These are phyloP conservation scores for Lasioglossum villosulum DNA, from an alignment of 2,888 invertebrate species.

Conservation along the genomic window DNA sequence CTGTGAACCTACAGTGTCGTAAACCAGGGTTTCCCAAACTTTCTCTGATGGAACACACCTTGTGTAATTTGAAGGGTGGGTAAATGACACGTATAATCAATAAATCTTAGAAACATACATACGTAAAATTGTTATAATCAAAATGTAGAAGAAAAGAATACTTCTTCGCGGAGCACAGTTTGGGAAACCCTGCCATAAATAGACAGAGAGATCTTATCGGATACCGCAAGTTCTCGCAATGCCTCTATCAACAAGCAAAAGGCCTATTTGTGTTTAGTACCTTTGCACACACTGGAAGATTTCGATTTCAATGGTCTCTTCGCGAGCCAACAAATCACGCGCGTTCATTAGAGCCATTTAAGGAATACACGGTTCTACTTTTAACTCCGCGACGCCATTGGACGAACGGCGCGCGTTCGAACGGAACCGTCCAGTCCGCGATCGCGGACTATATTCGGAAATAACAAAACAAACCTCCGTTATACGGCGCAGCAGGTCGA, in stretches of 20 bases:
- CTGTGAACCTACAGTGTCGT: background rate
- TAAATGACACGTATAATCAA: too few relatives aligned
- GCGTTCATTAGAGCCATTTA: background rate
- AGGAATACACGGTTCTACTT: conserved; percentile 16
- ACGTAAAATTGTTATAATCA: too few relatives aligned
- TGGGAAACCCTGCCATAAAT: too few relatives aligned
- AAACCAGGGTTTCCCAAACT: too few relatives aligned
- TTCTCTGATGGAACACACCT: too few relatives aligned
- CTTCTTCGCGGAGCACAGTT: too few relatives aligned
- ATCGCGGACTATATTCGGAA: conserved; percentile 23
- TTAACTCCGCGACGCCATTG: conserved; percentile 25
- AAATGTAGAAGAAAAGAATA: too few relatives aligned
- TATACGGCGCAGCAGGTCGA: conserved; percentile 3
- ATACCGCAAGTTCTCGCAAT: background rate
- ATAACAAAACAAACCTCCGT: conserved; percentile 32
- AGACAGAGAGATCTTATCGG: background rate
- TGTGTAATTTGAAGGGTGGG: too few relatives aligned
- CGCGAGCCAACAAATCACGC: background rate
- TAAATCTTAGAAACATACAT: too few relatives aligned
- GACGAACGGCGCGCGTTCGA: background rate
- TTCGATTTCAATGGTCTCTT: background rate
- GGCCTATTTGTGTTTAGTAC: background rate
- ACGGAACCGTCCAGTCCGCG: conserved; percentile 43
- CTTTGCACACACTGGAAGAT: background rate
- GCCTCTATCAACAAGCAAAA: background rate